Percentiles rank a stretch among this genome's conserved stretches.
These are phyloP conservation scores for Belonocnema kinseyi DNA, from an alignment of 1,140 invertebrate species.

Conservation along the genomic window DNA sequence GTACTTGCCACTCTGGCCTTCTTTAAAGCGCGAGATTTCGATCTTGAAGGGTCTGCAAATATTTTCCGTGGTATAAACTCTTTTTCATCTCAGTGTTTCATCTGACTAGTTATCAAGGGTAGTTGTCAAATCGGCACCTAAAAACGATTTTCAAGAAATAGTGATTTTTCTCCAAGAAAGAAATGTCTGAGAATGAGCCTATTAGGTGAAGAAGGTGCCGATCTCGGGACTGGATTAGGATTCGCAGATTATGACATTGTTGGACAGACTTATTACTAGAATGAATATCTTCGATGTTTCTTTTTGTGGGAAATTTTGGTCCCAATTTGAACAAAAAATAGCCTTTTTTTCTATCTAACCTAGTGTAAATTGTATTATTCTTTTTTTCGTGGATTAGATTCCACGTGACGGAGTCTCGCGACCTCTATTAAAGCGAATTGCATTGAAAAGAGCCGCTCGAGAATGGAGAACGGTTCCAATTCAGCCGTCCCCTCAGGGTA, in stretches of 20 bases:
- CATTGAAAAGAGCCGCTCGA: slow-evolving; percentile 52
- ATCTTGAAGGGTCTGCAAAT: background rate
- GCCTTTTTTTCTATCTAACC: no score
- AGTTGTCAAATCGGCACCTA: background rate
- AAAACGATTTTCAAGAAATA: no score
- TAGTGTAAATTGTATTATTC: background rate
- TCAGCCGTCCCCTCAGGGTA: slow-evolving; percentile 37
- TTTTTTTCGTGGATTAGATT: slow-evolving; percentile 38
- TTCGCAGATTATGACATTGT: no score
- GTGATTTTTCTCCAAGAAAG: no score
- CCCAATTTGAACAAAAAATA: no score
- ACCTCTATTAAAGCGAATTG: slow-evolving; percentile 53
- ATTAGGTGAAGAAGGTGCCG: no score
- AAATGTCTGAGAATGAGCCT: no score
- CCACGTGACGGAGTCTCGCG: slow-evolving; percentile 38
- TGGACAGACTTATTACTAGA: no score
- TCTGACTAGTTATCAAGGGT: background rate
- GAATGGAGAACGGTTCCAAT: slow-evolving; percentile 45
- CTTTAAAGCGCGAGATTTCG: background rate
- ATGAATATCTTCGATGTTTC: no score
- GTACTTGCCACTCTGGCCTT: background rate
- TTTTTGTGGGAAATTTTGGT: no score
- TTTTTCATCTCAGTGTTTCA: background rate
- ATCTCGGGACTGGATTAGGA: no score
- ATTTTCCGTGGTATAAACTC: background rate